Evolutionary conservation across 2,113 vertebrate genomes (phyloP).

Genomic region (Platanista minor): DNA sequence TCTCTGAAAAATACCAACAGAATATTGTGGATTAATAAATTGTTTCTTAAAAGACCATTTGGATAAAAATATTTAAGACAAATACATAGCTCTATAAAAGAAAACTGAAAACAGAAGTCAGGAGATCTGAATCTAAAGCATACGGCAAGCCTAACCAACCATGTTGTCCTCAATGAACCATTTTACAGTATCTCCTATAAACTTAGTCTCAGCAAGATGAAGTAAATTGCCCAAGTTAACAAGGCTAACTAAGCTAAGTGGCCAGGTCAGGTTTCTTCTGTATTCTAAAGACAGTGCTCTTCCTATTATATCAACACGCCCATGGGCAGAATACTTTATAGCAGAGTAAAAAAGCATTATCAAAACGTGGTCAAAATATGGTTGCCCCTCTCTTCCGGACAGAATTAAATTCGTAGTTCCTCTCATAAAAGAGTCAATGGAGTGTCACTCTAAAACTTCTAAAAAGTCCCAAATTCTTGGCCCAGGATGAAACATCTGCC

Average conservation of each 20-base stretch:
- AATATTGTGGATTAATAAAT: neutral
- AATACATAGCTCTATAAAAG: neutral
- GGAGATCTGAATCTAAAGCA: neutral
- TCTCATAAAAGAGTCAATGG: neutral
- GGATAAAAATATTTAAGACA: neutral
- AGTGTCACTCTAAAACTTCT: neutral
- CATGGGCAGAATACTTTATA: neutral
- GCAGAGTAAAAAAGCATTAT: neutral
- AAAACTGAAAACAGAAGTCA: neutral
- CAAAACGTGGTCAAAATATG: neutral
- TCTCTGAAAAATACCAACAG: slow-evolving; percentile 15
- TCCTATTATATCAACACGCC: neutral
- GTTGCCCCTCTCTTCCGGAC: neutral
- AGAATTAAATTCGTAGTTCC: neutral
- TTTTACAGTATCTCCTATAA: neutral
- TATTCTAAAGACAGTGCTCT: neutral
- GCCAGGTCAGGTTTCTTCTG: neutral
- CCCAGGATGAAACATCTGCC: neutral
- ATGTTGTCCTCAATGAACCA: neutral
- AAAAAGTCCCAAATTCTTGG: neutral
- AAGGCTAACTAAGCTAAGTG: neutral
- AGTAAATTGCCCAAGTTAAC: neutral
- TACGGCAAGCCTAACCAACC: neutral
- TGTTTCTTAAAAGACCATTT: neutral
- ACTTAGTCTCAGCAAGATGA: neutral